Evolutionary conservation across 2,888 invertebrate species (phyloP), one percentile per base, ranked within the genome.

Genomic region (Drosophila pseudotalamancana): DNA sequence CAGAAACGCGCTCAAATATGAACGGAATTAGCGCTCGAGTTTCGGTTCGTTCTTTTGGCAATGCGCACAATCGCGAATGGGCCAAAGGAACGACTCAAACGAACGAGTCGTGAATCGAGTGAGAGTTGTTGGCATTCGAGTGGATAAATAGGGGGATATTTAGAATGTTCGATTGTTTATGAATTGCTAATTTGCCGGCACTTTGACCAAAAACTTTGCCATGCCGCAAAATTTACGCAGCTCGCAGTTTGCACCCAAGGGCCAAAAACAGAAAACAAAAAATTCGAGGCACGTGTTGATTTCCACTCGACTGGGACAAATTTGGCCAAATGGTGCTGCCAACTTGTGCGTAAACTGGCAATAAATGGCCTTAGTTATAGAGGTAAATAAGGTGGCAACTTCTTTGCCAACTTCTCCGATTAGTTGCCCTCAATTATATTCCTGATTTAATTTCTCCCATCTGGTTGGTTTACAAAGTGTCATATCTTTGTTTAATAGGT

Each of bases 201-300:
- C 42, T 59, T 50, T 42, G 34, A 16, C 14, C 42, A 8, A 35
- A 42, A 18, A 18, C 8, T 18, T 29, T n/a, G 43, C 12, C 8
- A 25, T 12, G 8, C 8, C 27, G 18, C 1, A 1, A 43, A 18
- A 4, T 18, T 16, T 8, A 43, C 23, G 16, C 18, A 49, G 1
- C 35, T 46, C 12, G 21, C 45, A 53, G 29, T 56, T 29, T n/a
- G 45, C 34, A 37, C 70, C 55, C 70, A 35, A 16, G 35, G 66
- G 65, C 32, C 51, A n/a, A n/a, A n/a, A n/a, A n/a, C n/a, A n/a
- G n/a, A n/a, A n/a, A n/a, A n/a, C 66, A 60, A 65, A 60, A 35
- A 54, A 43, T 54, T 34, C 19, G 16, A 19, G 54, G 39, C 54
- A 70, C 73, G 68, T 73, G 73, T 57, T 72, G 73, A 72, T 66